Percentiles rank a stretch among this genome's conserved stretches.
Conservation (phyloP, 2,888 invertebrate species). For the Orthosia gothica region DNA sequence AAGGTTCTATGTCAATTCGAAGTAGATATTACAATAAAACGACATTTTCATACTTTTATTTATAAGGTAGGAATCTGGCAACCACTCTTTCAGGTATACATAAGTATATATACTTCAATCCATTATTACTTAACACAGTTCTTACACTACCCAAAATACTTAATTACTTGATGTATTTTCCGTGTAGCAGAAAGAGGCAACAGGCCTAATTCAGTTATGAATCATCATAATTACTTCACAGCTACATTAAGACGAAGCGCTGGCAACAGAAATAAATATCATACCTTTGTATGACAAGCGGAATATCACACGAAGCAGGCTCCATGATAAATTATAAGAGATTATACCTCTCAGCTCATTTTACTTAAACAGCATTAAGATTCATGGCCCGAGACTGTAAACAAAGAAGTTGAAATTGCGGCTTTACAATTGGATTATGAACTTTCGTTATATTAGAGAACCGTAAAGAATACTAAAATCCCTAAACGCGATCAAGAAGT, state of each 20-base stretch:
- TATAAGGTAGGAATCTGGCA: background rate
- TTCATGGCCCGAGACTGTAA: constrained; percentile 70
- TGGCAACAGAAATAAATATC: constrained; percentile 22
- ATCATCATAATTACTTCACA: constrained; percentile 52
- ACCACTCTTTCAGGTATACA: background rate
- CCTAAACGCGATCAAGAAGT: constrained; percentile 18
- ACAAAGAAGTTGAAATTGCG: constrained; percentile 77
- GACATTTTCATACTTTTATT: no score
- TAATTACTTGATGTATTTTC: constrained; percentile 59
- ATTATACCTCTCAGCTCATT: constrained; percentile 53
- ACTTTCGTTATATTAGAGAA: constrained; percentile 67
- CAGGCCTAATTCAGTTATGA: constrained; percentile 41
- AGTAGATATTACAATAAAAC: no score
- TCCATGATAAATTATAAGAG: constrained; percentile 52
- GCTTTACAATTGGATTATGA: constrained; percentile 70
- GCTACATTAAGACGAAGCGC: constrained; percentile 32
- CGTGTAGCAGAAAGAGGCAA: constrained; percentile 40
- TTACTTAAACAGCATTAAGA: constrained; percentile 65
- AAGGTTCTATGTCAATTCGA: no score
- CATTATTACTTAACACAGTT: constrained; percentile 11
- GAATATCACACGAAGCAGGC: constrained; percentile 33
- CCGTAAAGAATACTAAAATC: constrained; percentile 60
- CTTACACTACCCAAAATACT: constrained; percentile 20
- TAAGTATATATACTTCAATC: background rate
- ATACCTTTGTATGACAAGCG: constrained; percentile 13